Evolutionary conservation across 2,888 invertebrate genomes (phyloP).

Genomic region (Chloroclysta siterata): DNA sequence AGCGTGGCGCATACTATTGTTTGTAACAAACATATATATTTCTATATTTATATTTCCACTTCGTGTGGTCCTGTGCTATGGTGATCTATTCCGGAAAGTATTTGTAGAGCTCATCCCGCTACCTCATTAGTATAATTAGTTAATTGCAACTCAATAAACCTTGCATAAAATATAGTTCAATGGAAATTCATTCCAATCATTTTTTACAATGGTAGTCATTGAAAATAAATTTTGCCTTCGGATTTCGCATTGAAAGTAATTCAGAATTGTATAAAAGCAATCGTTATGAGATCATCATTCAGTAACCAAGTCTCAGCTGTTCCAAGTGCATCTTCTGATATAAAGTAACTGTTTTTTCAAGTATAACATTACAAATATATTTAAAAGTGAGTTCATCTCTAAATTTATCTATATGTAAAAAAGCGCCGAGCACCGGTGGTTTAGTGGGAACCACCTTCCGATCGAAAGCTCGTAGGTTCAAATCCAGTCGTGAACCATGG

Average conservation of each 20-base stretch:
- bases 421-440: no score
- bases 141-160: background rate
- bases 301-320: conserved; percentile 28
- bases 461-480: no score
- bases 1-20: no score
- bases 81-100: no score
- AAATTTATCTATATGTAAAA: background rate
- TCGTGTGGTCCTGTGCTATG: no score
- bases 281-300: conserved; percentile 18
- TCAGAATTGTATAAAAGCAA: conserved; percentile 31
- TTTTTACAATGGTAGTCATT: background rate
- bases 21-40: no score
- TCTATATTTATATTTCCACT: no score
- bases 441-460: no score
- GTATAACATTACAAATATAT: background rate
- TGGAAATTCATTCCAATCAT: background rate
- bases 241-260: background rate
- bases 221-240: conserved; percentile 10
- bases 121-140: no score
- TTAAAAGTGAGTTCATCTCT: background rate
- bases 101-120: no score
- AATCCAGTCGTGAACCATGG: no score
- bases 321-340: conserved; percentile 15
- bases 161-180: background rate
- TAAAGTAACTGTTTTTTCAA: background rate